A percentile compares a stretch with the other conserved stretches of the same genome.
These are phyloP conservation scores for Unio pictorum DNA, from an alignment of 2,888 invertebrate genomes.

Conservation along the genomic window DNA sequence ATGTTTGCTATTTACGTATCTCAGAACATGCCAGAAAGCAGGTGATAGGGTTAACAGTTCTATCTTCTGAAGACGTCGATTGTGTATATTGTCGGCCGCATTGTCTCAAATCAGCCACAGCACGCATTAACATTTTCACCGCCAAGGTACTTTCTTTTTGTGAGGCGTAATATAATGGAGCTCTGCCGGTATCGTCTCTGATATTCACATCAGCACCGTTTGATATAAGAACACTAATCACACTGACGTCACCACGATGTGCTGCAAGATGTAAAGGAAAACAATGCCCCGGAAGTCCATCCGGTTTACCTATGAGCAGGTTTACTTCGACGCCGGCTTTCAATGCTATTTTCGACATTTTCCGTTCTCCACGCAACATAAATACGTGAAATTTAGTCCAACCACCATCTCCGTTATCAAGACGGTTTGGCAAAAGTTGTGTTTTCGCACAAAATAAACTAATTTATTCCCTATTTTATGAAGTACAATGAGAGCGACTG, in stretches of 20 bases:
- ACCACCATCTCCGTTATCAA: slow-evolving; percentile 50
- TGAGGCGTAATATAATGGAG: slow-evolving; percentile 55
- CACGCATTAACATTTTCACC: slow-evolving; percentile 49
- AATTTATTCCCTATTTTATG: slow-evolving; percentile 53
- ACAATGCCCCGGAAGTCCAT: slow-evolving; percentile 57
- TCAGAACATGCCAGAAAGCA: slow-evolving; percentile 17
- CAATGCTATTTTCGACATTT: slow-evolving; percentile 54
- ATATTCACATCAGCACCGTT: slow-evolving; percentile 46
- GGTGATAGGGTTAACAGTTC: slow-evolving; percentile 22
- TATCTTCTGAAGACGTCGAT: slow-evolving; percentile 13
- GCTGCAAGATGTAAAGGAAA: slow-evolving; percentile 59
- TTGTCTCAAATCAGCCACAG: slow-evolving; percentile 52
- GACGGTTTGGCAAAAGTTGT: slow-evolving; percentile 38
- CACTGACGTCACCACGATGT: slow-evolving; percentile 59
- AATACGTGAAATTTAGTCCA: slow-evolving; percentile 65
- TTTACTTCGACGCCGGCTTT: slow-evolving; percentile 53
- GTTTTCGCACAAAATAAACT: slow-evolving; percentile 44
- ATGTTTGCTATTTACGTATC: no score
- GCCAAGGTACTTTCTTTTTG: slow-evolving; percentile 49
- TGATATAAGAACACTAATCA: slow-evolving; percentile 52
- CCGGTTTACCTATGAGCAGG: slow-evolving; percentile 54
- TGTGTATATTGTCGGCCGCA: slow-evolving; percentile 24
- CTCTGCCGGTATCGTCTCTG: slow-evolving; percentile 37
- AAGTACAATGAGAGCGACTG: slow-evolving; percentile 48
- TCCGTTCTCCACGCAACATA: slow-evolving; percentile 54